Evolutionary conservation across 2,888 invertebrate species (phyloP), one percentile per base, ranked within the genome.

Genomic region (Caenorhabditis drosophilae): DNA sequence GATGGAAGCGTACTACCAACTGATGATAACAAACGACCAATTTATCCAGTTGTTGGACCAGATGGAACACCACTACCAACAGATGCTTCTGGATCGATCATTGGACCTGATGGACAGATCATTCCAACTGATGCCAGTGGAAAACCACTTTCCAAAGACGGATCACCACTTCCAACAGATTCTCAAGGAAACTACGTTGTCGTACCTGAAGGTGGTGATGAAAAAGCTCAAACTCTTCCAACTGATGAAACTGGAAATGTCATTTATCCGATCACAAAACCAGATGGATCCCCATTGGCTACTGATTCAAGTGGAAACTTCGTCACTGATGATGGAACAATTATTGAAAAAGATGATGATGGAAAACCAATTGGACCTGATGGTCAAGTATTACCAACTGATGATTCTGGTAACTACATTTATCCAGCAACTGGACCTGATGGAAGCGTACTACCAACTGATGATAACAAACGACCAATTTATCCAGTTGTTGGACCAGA

Each of bases 381-480:
- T 4, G 56, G 56, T 1, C 35, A 45, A 26, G 40, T 49, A 6
- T 47, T 67, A 18, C 67, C 67, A 3, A 67, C 67, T 3, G 67
- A 67, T 36, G 62, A 36, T 9, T 18, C 48, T n/a, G 63, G 63
- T 22, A 58, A 62, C 27, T 53, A 40, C 56, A 51, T 61, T 38
- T 48, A 54, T 45, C 50, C 53, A 23, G 35, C 16, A 11, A 20
- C 22, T 25, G 36, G 27, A 18, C 35, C 23, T 6, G 50, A 44
- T 40, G 50, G 22, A 16, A 18, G 18, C 64, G 74, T 7, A 20
- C 59, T 76, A 18, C 71, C 78, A 4, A 76, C 75, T 15, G 75
- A 74, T 35, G 60, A 38, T 7, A 44, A 47, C 20, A 73, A 73
- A 20, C n/a, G 34, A 12, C 35, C 27, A 40, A 47, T 59, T 45